Conservation (phyloP, 1,140 invertebrate species). For the Macrosteles quadrilineatus region DNA sequence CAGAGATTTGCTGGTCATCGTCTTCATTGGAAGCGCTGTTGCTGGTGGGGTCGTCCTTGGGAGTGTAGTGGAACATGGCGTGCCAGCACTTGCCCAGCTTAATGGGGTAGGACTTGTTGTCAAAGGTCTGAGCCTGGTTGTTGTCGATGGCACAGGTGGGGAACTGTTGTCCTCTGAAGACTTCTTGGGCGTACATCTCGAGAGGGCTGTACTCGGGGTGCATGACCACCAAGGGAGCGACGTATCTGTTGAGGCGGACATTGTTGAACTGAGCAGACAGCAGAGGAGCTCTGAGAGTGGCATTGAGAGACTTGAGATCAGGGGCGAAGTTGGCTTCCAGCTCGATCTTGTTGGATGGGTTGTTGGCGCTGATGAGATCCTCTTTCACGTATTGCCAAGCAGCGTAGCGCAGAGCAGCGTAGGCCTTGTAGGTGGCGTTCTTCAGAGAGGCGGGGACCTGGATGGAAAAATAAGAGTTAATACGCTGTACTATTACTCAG, state of each 20-base stretch:
- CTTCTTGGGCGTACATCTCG: slow-evolving; percentile 49
- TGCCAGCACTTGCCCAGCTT: slow-evolving; percentile 60
- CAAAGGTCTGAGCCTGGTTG: slow-evolving; percentile 59
- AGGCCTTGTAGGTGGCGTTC: slow-evolving; percentile 41
- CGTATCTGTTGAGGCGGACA: slow-evolving; percentile 47
- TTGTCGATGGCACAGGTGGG: slow-evolving; percentile 61
- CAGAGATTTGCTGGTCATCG: slow-evolving; percentile 44
- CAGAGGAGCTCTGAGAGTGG: slow-evolving; percentile 50
- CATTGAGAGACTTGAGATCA: slow-evolving; percentile 49
- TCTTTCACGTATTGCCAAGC: slow-evolving; percentile 39
- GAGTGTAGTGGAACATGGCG: slow-evolving; percentile 58
- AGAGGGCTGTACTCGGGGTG: slow-evolving; percentile 51
- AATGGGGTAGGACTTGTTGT: slow-evolving; percentile 58
- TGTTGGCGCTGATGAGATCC: slow-evolving; percentile 36
- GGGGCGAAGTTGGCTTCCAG: slow-evolving; percentile 50
- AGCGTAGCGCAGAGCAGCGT: slow-evolving; percentile 32
- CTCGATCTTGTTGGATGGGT: slow-evolving; percentile 53
- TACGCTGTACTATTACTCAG: no score
- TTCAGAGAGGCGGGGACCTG: slow-evolving; percentile 36
- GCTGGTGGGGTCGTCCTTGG: slow-evolving; percentile 43
- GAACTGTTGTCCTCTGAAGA: slow-evolving; percentile 46
- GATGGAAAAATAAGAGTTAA: no score
- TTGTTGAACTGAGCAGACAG: slow-evolving; percentile 50
- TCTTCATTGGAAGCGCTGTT: slow-evolving; percentile 24
- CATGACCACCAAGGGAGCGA: slow-evolving; percentile 47